These are phyloP conservation scores for Sciurus niger DNA, from an alignment of 2,113 vertebrate species.

Conservation along the genomic window DNA sequence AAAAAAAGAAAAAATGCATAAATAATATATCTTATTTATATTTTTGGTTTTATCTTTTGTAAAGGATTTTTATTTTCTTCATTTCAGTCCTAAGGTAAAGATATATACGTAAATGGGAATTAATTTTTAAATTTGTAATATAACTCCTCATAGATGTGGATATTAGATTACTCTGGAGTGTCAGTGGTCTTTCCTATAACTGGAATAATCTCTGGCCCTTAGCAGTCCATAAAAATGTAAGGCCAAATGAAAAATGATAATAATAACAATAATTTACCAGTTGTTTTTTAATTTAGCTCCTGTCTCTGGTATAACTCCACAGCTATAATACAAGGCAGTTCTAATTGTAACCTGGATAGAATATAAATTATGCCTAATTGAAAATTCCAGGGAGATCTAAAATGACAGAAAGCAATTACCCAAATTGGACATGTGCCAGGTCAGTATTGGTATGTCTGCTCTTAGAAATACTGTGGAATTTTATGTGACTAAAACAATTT, in stretches of 20 bases:
- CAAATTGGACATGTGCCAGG: background rate
- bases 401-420: slow-evolving; percentile 71
- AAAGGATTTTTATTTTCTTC: background rate
- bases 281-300: slow-evolving; percentile 60
- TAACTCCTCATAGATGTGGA: background rate
- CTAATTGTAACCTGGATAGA: slow-evolving; percentile 55
- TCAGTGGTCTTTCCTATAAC: slow-evolving; percentile 1
- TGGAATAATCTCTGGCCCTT: background rate
- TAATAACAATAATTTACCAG: background rate
- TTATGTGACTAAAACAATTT: background rate
- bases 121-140: background rate
- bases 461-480: background rate
- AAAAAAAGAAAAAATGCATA: background rate
- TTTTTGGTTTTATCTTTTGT: background rate
- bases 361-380: slow-evolving; percentile 75
- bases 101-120: background rate
- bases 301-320: background rate
- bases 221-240: background rate
- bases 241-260: background rate
- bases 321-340: slow-evolving; percentile 6
- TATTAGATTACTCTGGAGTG: background rate
- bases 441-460: background rate
- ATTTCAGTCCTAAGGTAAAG: background rate
- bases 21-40: background rate
- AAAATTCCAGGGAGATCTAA: slow-evolving; percentile 64